Evolutionary conservation across 2,888 invertebrate genomes (phyloP).

Genomic region (Punctoribates punctum): DNA sequence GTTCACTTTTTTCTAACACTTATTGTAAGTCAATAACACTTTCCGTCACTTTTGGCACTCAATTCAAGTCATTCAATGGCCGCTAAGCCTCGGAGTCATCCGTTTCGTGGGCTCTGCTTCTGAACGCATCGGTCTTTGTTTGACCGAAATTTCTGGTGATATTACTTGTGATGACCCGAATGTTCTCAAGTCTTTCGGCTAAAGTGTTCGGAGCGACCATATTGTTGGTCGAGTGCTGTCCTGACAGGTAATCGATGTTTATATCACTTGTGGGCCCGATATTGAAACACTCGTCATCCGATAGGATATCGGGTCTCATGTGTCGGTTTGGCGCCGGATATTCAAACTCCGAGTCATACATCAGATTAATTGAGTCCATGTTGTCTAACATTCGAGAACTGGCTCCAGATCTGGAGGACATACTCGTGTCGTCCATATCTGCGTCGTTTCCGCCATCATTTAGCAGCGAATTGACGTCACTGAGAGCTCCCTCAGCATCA

Average conservation of each 20-base stretch:
- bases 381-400: constrained; percentile 76
- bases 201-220: constrained; percentile 32
- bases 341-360: constrained; percentile 73
- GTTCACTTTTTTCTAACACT: too few species aligned
- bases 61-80: not conserved
- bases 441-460: constrained; percentile 55
- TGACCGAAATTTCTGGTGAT: constrained; percentile 69
- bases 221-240: constrained; percentile 20
- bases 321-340: constrained; percentile 57
- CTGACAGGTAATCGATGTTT: constrained; percentile 52
- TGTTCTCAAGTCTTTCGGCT: constrained; percentile 60
- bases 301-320: constrained; percentile 54
- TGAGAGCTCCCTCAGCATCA: constrained; percentile 80
- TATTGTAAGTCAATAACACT: too few species aligned
- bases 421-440: constrained; percentile 67
- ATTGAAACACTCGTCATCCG: constrained; percentile 55
- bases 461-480: constrained; percentile 66
- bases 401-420: constrained; percentile 68
- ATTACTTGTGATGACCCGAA: constrained; percentile 70
- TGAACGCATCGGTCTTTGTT: constrained; percentile 21
- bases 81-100: constrained; percentile 20
- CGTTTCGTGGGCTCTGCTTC: not conserved
- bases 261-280: constrained; percentile 54
- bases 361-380: constrained; percentile 73
- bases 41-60: too few species aligned